Evolutionary conservation across 2,888 invertebrate genomes (phyloP).

Genomic region (Mechanitis mazaeus): DNA sequence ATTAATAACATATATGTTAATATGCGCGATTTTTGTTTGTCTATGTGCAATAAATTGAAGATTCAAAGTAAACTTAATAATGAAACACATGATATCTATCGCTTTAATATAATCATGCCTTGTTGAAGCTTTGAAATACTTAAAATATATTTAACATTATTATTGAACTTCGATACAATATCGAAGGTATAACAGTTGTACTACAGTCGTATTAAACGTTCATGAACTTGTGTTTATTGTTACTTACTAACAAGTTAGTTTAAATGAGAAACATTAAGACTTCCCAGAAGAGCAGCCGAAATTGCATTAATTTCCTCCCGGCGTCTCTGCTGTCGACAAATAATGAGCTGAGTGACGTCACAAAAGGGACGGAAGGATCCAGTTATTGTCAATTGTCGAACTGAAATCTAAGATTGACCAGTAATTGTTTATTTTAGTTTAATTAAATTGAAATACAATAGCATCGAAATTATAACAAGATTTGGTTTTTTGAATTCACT

Average conservation of each 20-base stretch:
- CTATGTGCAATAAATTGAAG: background rate
- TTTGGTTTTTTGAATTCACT: too few relatives aligned
- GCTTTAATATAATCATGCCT: too few relatives aligned
- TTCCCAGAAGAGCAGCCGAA: constrained; percentile 15
- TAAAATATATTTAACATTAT: too few relatives aligned
- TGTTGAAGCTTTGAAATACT: too few relatives aligned
- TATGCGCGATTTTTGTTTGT: background rate
- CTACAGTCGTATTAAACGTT: background rate
- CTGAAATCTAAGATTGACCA: constrained; percentile 21
- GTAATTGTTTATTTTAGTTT: constrained; percentile 5
- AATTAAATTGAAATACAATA: background rate
- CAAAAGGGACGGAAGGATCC: constrained; percentile 24
- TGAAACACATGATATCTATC: too few relatives aligned
- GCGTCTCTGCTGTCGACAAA: constrained; percentile 16
- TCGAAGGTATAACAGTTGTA: too few relatives aligned
- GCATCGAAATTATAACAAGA: background rate
- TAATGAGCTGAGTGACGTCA: constrained; percentile 18
- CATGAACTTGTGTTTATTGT: background rate
- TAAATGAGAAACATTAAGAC: constrained; percentile 10
- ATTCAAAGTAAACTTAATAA: background rate
- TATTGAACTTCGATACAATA: too few relatives aligned
- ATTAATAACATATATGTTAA: constrained; percentile 2
- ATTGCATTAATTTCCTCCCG: constrained; percentile 24
- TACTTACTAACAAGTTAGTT: constrained; percentile 7
- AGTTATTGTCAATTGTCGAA: constrained; percentile 24